Conservation (phyloP, 2,888 invertebrate species). For the Lochmaea crataegi region DNA sequence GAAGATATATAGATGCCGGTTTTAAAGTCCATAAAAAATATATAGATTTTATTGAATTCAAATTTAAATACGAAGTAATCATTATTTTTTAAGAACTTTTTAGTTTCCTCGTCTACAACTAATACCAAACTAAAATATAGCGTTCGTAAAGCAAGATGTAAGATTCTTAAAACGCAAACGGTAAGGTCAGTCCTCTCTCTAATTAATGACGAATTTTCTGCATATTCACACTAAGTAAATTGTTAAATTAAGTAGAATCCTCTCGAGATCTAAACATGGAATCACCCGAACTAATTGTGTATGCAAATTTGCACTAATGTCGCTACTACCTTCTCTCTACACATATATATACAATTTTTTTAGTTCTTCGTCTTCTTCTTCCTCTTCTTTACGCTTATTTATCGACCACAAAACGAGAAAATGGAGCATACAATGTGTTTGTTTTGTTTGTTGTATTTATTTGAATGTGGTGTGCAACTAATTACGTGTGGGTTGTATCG, state of each 20-base stretch:
- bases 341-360: neutral
- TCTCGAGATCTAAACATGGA: conserved; percentile 27
- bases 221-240: conserved; percentile 32
- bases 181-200: conserved; percentile 17
- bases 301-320: conserved; percentile 31
- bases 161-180: conserved; percentile 10
- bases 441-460: conserved; percentile 1
- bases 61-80: too few relatives aligned
- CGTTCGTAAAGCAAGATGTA: neutral
- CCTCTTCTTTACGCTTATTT: conserved; percentile 33
- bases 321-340: conserved; percentile 11
- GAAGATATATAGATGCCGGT: too few relatives aligned
- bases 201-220: conserved; percentile 36
- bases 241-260: conserved; percentile 30
- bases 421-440: conserved; percentile 22
- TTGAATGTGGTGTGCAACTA: conserved; percentile 23
- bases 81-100: neutral
- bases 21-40: too few relatives aligned
- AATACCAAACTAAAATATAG: conserved; percentile 1
- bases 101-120: neutral
- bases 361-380: conserved; percentile 21
- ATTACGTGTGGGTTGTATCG: conserved; percentile 33
- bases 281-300: conserved; percentile 29
- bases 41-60: too few relatives aligned
- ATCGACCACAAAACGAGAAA: conserved; percentile 28